A percentile compares a stretch with the other conserved stretches of the same genome.
phyloP scores from a whole-genome alignment of 2,797 vertebrate genomes.

The Etheostoma perlongum region DNA sequence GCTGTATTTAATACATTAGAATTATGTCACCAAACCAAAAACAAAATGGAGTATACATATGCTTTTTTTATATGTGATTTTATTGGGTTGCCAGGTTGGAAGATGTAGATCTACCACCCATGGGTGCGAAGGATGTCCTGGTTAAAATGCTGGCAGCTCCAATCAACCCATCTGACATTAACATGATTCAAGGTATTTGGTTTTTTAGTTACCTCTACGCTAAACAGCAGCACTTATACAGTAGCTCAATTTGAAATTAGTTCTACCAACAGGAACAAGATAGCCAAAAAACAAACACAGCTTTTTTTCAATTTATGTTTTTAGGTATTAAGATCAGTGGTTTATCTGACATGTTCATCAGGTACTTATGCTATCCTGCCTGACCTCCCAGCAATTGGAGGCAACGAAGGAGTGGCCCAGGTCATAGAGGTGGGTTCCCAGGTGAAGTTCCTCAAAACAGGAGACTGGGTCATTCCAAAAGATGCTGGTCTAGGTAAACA shows the following conservation, averaged over 20 bases:
- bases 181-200: constrained; percentile 94
- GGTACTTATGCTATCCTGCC: constrained; percentile 92
- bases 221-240: background rate
- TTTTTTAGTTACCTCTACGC: background rate
- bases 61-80: background rate
- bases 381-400: constrained; percentile 91
- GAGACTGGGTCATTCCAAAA: constrained; percentile 93
- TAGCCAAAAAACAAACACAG: background rate
- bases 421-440: constrained; percentile 88
- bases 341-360: constrained; percentile 55
- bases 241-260: background rate
- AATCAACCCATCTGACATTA: constrained; percentile 95
- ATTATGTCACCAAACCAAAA: background rate
- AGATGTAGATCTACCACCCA: constrained; percentile 77
- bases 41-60: background rate
- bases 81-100: constrained; percentile 84
- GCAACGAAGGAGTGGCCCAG: constrained; percentile 93
- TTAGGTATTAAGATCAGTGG: background rate
- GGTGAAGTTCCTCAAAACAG: constrained; percentile 85
- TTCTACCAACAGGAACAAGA: background rate
- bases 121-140: constrained; percentile 83
- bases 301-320: background rate
- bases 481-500: constrained; percentile 88
- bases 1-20: background rate
- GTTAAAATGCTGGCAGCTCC: constrained; percentile 95